Evolutionary conservation across 2,888 invertebrate genomes (phyloP), one percentile per base, ranked within the genome.

Genomic region (Tipula vernalis): DNA sequence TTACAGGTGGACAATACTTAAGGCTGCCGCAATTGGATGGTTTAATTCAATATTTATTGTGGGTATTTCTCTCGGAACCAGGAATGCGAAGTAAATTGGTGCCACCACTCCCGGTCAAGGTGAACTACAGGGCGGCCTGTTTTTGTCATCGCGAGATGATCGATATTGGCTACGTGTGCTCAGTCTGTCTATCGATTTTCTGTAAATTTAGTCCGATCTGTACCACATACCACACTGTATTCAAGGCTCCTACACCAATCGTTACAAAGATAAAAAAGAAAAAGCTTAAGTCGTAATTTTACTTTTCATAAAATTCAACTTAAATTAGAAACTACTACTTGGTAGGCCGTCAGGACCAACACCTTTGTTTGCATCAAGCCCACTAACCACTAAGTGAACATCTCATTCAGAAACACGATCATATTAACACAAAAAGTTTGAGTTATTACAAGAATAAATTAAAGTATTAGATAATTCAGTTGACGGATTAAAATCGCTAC

Each of bases 181-280:
- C 99, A 6, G 97, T 99, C 87, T 99, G 99, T 91, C 93, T 99
- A 83, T 98, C 98, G 88, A 97, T 99, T 89, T 99, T 98, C 92
- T 99, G 99, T 92, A 97, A 97, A 91, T 98, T 98, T 92, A 98
- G 98, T 90, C 98, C 99, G 0, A 98, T 99, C 89, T 99, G 99
- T 91, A 98, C 98, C 36, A 99, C 98, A 57, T 99, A 99, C 91
- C 98, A 98, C 90, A 97, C 97, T 86, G 96, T 98, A 12, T 98
- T 98, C 92, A 98, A 97, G 92, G 95, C 95, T 88, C 96, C 96
- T n/a, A 96, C 96, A 0, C 95, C 96, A 2, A 92, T 96, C 28
- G 94, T 96, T 10, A 93, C 94, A 41, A 96, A 96, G 90, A 93
- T 95, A 84, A 97, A 96, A 91, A 98, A 97, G 92, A 96, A 95